phyloP scores from a whole-genome alignment of 2,113 vertebrate species.

The Zosterops japonicus region DNA sequence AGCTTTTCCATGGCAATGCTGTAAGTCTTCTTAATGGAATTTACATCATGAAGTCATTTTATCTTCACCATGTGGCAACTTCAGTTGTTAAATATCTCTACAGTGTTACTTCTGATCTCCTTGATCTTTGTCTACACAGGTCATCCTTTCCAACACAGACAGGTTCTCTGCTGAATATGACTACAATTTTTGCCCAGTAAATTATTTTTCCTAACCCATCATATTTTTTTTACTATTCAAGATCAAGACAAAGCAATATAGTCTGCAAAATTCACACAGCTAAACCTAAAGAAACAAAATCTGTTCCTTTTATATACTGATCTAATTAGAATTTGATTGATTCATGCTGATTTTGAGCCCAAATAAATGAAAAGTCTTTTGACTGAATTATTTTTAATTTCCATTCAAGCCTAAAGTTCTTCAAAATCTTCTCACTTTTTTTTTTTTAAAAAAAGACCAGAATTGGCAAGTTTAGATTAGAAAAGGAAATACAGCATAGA shows the following conservation, averaged over 20 bases:
- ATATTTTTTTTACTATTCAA: neutral
- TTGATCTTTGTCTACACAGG: neutral
- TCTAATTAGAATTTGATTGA: neutral
- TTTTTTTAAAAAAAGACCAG: accelerated
- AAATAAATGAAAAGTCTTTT: neutral
- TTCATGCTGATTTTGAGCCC: neutral
- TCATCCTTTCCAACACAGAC: neutral
- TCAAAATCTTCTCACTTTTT: neutral
- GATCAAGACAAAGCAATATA: neutral
- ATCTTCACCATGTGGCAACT: neutral
- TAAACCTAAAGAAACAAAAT: neutral
- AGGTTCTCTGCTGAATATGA: neutral
- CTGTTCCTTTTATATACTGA: neutral
- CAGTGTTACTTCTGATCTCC: neutral
- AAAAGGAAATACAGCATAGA: neutral
- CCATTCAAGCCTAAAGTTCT: neutral
- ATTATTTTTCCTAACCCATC: neutral
- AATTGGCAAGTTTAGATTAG: neutral
- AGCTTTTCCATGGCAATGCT: neutral
- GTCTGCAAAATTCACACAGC: neutral
- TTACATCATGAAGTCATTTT: neutral
- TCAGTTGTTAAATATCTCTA: neutral
- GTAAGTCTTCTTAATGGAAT: neutral
- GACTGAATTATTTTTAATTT: neutral
- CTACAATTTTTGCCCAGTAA: neutral